These are phyloP conservation scores for Procambarus virginalis DNA, from an alignment of 1,140 invertebrate species.

Conservation along the genomic window DNA sequence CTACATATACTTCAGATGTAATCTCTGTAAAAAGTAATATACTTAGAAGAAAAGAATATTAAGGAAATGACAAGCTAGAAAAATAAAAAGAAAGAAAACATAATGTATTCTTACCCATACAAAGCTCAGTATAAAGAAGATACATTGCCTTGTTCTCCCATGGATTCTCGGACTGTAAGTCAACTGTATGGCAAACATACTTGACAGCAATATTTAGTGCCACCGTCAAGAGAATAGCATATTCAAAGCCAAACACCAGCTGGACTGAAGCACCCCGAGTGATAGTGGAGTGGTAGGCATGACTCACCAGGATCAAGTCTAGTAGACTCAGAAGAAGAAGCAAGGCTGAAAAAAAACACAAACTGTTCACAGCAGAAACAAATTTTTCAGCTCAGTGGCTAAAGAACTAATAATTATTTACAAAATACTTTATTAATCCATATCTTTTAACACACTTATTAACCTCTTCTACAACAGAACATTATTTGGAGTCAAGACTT, in stretches of 20 bases:
- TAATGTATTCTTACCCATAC: conserved; percentile 85
- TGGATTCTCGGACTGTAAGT: conserved; percentile 94
- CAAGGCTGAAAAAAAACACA: conserved; percentile 74
- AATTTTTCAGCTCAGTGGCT: neutral
- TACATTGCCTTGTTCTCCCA: conserved; percentile 99
- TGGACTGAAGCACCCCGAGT: conserved; percentile 97
- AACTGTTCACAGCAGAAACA: neutral
- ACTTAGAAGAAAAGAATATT: too few relatives aligned
- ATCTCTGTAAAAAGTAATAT: too few relatives aligned
- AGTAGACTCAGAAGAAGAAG: conserved; percentile 86
- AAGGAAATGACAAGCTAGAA: neutral
- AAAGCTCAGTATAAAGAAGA: conserved; percentile 95
- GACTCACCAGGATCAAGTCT: conserved; percentile 92
- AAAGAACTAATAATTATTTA: neutral
- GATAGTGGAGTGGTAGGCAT: conserved; percentile 96
- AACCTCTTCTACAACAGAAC: neutral
- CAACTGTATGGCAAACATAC: conserved; percentile 94
- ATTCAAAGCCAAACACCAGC: conserved; percentile 99
- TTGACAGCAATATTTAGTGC: conserved; percentile 96
- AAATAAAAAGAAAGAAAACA: neutral
- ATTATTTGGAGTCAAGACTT: conserved; percentile 73
- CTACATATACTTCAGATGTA: too few relatives aligned
- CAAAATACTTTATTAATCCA: neutral
- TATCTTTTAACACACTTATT: neutral
- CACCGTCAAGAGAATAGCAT: conserved; percentile 96